Conservation (phyloP, 2,888 invertebrate genomes). For the Thecocarcelia acutangulata region DNA sequence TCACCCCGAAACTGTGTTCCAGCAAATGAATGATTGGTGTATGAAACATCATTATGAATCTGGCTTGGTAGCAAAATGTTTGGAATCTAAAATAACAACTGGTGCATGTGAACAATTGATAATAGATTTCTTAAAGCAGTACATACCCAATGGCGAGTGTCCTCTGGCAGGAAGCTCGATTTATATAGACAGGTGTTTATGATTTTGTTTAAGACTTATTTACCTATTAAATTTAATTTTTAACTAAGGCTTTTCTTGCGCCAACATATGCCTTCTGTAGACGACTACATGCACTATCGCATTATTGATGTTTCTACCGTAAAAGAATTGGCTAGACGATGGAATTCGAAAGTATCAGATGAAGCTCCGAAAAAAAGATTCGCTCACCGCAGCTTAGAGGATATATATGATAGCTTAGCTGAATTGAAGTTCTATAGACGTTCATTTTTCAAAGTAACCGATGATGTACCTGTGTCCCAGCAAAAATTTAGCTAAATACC, state of each 20-base stretch:
- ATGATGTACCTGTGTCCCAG: background rate
- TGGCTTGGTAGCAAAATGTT: slow-evolving; percentile 89
- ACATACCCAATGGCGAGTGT: slow-evolving; percentile 83
- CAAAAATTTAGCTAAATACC: too few relatives aligned
- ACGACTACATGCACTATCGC: slow-evolving; percentile 93
- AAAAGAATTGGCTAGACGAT: slow-evolving; percentile 91
- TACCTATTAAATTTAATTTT: background rate
- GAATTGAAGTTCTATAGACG: slow-evolving; percentile 91
- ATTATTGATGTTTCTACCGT: slow-evolving; percentile 95
- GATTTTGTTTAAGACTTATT: background rate
- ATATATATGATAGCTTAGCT: slow-evolving; percentile 92
- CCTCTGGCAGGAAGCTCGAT: slow-evolving; percentile 94
- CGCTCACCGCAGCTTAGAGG: slow-evolving; percentile 89
- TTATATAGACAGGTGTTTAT: slow-evolving; percentile 87
- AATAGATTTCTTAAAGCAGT: slow-evolving; percentile 86
- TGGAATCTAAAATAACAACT: slow-evolving; percentile 85
- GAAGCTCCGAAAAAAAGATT: slow-evolving; percentile 85
- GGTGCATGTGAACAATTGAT: slow-evolving; percentile 87
- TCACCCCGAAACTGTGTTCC: slow-evolving; percentile 87
- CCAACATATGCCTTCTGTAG: slow-evolving; percentile 89
- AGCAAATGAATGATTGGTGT: slow-evolving; percentile 93
- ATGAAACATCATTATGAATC: slow-evolving; percentile 90
- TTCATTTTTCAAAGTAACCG: slow-evolving; percentile 82
- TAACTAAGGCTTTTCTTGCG: slow-evolving; percentile 84
- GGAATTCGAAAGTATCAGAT: slow-evolving; percentile 86